Conservation (phyloP, 2,113 vertebrate species). For the Rutilus rutilus region DNA sequence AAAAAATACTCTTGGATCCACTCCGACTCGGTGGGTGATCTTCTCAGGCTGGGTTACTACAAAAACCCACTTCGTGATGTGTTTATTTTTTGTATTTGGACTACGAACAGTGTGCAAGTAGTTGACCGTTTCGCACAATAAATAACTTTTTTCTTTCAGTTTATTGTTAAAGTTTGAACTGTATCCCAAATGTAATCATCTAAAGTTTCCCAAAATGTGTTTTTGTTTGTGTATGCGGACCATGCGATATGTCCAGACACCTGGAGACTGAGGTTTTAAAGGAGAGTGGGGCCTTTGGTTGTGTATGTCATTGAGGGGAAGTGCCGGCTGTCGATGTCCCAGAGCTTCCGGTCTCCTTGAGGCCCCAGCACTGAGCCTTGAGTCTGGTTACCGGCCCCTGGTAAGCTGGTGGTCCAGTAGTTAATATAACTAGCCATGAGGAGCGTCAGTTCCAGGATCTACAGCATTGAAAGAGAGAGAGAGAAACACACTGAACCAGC, state of each 20-base stretch:
- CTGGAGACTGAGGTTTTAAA: constrained; percentile 69
- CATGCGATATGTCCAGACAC: neutral
- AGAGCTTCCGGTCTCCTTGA: constrained; percentile 66
- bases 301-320: constrained; percentile 79
- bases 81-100: constrained; percentile 8
- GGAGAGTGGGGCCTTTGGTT: constrained; percentile 86
- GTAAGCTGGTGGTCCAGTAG: constrained; percentile 71
- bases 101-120: neutral
- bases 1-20: constrained; percentile 17
- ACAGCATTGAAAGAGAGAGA: constrained; percentile 17
- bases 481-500: neutral
- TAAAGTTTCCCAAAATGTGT: neutral
- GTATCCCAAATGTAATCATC: neutral
- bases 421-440: constrained; percentile 90
- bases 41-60: constrained; percentile 23
- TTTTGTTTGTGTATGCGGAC: neutral
- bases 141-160: neutral
- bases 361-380: constrained; percentile 52
- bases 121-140: constrained; percentile 26
- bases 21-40: constrained; percentile 21
- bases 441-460: constrained; percentile 89
- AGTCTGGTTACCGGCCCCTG: constrained; percentile 60
- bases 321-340: constrained; percentile 79
- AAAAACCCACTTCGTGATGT: neutral
- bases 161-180: constrained; percentile 1